phyloP scores from a whole-genome alignment of 2,797 vertebrate species.

The Eulemur albifrons region DNA sequence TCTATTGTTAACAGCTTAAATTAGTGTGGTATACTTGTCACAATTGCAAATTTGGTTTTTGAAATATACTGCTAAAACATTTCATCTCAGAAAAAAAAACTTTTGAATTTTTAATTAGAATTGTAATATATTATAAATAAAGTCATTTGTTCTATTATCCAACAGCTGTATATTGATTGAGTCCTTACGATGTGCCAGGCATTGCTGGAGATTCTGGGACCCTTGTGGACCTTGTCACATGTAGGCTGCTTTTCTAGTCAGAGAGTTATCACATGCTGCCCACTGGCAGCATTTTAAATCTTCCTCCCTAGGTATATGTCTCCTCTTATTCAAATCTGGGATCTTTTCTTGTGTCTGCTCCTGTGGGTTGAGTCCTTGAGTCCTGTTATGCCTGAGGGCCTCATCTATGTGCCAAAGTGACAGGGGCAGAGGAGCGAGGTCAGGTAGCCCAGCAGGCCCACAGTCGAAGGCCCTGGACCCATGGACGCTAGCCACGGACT shows the following conservation, averaged over 20 bases:
- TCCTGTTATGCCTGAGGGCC: background rate
- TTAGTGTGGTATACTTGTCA: background rate
- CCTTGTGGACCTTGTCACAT: accelerated
- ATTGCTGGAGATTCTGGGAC: background rate
- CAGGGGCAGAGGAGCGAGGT: background rate
- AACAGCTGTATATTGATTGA: accelerated
- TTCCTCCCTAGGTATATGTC: background rate
- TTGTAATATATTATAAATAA: background rate
- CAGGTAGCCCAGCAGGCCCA: no score
- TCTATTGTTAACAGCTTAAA: background rate
- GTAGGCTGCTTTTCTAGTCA: background rate
- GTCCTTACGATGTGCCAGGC: background rate
- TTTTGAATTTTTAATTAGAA: background rate
- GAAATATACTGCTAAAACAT: background rate
- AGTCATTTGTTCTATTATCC: background rate
- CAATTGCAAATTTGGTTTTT: background rate
- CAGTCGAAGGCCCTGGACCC: background rate
- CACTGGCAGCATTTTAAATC: no score
- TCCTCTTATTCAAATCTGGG: background rate
- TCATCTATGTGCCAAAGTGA: background rate
- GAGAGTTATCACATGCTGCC: background rate
- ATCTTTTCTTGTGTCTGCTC: background rate
- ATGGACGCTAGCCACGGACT: accelerated
- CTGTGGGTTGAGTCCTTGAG: background rate
- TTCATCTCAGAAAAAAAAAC: background rate